phyloP scores from a whole-genome alignment of 1,140 invertebrate species.

The Cotesia glomerata region DNA sequence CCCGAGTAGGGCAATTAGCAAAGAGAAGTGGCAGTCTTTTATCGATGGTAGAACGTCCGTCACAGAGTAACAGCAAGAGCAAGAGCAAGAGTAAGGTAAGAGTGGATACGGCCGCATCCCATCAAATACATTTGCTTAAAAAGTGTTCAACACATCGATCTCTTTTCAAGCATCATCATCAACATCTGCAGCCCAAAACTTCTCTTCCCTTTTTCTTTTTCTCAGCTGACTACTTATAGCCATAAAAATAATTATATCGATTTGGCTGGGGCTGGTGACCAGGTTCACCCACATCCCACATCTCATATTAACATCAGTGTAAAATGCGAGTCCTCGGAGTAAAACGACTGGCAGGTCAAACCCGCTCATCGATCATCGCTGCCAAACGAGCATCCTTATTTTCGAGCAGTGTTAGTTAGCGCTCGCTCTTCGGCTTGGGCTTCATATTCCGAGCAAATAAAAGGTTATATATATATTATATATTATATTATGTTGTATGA shows the following conservation, averaged over 20 bases:
- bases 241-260: conserved; percentile 22
- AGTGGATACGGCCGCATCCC: too few relatives aligned
- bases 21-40: conserved; percentile 21
- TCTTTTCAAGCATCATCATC: neutral
- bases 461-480: too few relatives aligned
- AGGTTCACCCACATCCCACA: neutral
- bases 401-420: neutral
- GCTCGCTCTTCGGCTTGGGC: neutral
- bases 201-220: too few relatives aligned
- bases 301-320: too few relatives aligned
- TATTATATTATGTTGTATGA: too few relatives aligned
- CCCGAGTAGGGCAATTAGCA: conserved; percentile 10
- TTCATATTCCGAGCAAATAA: neutral
- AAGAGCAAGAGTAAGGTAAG: too few relatives aligned
- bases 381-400: neutral
- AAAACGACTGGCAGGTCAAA: conserved; percentile 10
- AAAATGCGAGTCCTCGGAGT: neutral
- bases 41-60: conserved; percentile 12
- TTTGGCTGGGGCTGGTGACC: neutral
- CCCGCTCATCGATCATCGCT: conserved; percentile 20
- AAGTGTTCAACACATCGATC: neutral
- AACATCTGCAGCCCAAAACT: neutral
- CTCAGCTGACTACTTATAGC: neutral
- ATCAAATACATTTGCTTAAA: too few relatives aligned
- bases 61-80: neutral